A percentile compares a stretch with the other conserved stretches of the same genome.
phyloP scores from a whole-genome alignment of 2,888 invertebrate species.

The Lithodes maja region DNA sequence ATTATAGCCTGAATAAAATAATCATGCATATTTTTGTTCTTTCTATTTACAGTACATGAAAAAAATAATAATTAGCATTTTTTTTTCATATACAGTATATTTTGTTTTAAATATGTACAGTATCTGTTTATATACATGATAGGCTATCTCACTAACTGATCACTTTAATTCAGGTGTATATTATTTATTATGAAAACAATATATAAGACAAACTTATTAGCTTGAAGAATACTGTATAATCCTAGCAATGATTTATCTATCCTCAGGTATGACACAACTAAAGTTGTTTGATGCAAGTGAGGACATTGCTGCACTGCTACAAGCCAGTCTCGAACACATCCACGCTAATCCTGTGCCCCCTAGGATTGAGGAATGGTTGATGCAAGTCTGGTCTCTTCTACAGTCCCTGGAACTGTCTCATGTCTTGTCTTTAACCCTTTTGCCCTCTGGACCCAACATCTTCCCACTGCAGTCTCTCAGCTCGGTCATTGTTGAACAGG shows the following conservation, averaged over 20 bases:
- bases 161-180: too few species aligned
- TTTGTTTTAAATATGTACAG: too few species aligned
- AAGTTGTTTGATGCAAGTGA: not conserved
- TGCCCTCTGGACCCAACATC: not conserved
- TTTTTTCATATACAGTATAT: too few species aligned
- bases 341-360: not conserved
- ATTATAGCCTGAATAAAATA: too few species aligned
- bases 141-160: too few species aligned
- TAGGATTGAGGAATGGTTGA: conserved; percentile 9
- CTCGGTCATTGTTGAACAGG: conserved; percentile 16
- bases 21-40: too few species aligned
- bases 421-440: conserved; percentile 11
- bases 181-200: too few species aligned
- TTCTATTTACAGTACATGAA: too few species aligned
- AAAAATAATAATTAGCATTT: too few species aligned
- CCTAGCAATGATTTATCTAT: not conserved
- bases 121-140: too few species aligned
- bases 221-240: too few species aligned
- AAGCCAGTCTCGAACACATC: not conserved
- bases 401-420: conserved; percentile 2
- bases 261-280: conserved; percentile 19
- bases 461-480: not conserved
- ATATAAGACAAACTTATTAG: too few species aligned
- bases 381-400: conserved; percentile 26
- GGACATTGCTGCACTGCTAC: not conserved